Evolutionary conservation across 2,888 invertebrate genomes (phyloP).

Genomic region (Cryptocephalus primarius): DNA sequence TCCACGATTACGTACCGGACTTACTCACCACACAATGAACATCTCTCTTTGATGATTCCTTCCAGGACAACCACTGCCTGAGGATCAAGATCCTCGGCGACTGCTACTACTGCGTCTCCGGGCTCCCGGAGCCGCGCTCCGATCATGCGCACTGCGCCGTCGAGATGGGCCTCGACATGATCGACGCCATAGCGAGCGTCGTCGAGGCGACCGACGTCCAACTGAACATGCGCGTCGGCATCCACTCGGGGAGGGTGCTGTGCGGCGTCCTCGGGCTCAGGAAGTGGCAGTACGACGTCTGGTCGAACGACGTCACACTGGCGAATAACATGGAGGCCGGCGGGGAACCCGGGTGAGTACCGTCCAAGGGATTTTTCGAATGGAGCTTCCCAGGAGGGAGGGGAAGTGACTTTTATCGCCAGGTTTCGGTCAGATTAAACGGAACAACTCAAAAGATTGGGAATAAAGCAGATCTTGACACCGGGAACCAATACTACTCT

Average conservation of each 20-base stretch:
- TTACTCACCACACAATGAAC: too few species aligned
- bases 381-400: not conserved
- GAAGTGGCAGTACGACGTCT: slow-evolving; percentile 92
- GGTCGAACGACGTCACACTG: slow-evolving; percentile 86
- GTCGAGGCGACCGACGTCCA: slow-evolving; percentile 89
- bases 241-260: slow-evolving; percentile 81
- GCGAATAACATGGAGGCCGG: slow-evolving; percentile 87
- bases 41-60: slow-evolving; percentile 8
- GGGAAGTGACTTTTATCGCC: too few species aligned
- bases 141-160: slow-evolving; percentile 90
- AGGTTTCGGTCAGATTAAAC: too few species aligned
- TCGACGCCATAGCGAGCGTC: slow-evolving; percentile 75
- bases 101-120: slow-evolving; percentile 89
- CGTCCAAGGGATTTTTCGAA: not conserved
- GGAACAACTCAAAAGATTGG: too few species aligned
- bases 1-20: too few species aligned
- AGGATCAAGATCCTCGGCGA: slow-evolving; percentile 81
- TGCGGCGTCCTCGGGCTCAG: slow-evolving; percentile 83
- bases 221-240: slow-evolving; percentile 85
- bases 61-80: slow-evolving; percentile 70
- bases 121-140: slow-evolving; percentile 78
- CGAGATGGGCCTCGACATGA: slow-evolving; percentile 80
- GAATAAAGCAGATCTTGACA: too few species aligned
- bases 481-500: too few species aligned
- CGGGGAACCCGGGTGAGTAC: slow-evolving; percentile 72